These are phyloP conservation scores for Cynopterus brachyotis DNA, from an alignment of 2,113 vertebrate genomes.

Conservation along the genomic window DNA sequence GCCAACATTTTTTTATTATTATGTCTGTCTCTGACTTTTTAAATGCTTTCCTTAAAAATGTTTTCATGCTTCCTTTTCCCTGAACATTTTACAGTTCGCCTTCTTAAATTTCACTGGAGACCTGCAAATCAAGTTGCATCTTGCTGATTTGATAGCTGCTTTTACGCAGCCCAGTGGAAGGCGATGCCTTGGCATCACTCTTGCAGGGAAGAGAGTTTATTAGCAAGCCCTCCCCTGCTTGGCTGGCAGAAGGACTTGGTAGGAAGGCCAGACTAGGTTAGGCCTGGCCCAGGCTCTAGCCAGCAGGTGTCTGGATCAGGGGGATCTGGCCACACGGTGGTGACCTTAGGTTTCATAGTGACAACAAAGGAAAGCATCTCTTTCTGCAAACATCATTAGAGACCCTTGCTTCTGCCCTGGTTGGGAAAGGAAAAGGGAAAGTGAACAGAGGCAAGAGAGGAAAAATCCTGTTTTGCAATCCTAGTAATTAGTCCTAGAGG, in stretches of 20 bases:
- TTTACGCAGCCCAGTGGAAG: constrained; percentile 75
- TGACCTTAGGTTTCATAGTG: constrained; percentile 74
- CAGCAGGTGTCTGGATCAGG: constrained; percentile 62
- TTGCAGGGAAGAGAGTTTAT: constrained; percentile 76
- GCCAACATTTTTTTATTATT: constrained; percentile 72
- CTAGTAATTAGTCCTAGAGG: constrained; percentile 88
- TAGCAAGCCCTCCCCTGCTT: constrained; percentile 67
- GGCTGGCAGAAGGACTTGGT: constrained; percentile 56
- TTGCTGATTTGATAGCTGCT: constrained; percentile 78
- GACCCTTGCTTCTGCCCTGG: constrained; percentile 66
- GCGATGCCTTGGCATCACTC: constrained; percentile 54
- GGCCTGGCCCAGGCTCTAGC: constrained; percentile 62
- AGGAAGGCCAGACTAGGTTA: constrained; percentile 37
- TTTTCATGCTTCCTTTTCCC: constrained; percentile 75
- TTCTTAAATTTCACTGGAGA: constrained; percentile 82
- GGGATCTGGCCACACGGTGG: neutral
- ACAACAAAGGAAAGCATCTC: constrained; percentile 75
- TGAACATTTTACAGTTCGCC: constrained; percentile 78
- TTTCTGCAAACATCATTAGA: constrained; percentile 78
- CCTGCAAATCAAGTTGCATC: constrained; percentile 80
- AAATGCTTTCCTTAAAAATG: constrained; percentile 80
- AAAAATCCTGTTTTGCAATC: constrained; percentile 85
- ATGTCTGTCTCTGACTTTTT: constrained; percentile 79
- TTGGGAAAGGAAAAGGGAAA: constrained; percentile 54
- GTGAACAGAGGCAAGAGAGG: constrained; percentile 51